Evolutionary conservation across 2,113 vertebrate species (phyloP).

Genomic region (Grallaria varia): DNA sequence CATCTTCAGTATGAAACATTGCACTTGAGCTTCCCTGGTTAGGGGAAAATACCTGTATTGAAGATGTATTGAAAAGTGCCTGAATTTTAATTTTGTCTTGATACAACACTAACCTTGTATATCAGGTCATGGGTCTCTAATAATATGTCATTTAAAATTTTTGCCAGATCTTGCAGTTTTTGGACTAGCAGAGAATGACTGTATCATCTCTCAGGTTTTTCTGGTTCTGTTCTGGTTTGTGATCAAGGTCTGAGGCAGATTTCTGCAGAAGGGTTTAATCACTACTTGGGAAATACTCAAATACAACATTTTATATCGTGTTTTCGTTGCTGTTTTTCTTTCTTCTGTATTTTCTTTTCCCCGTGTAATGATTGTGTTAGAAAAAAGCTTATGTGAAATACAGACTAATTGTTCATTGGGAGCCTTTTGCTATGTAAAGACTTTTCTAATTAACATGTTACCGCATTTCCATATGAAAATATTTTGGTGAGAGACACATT

Average conservation of each 20-base stretch:
- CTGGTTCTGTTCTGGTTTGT: not conserved
- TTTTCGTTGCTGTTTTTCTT: conserved; percentile 19
- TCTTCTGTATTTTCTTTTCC: not conserved
- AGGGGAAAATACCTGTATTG: not conserved
- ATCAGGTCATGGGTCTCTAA: not conserved
- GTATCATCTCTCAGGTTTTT: not conserved
- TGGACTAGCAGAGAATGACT: not conserved
- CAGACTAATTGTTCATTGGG: conserved; percentile 26
- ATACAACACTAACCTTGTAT: not conserved
- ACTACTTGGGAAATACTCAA: not conserved
- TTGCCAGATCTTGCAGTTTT: not conserved
- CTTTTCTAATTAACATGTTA: conserved; percentile 22
- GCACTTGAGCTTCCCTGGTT: not conserved
- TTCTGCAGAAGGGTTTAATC: not conserved
- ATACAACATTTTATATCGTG: not conserved
- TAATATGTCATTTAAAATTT: not conserved
- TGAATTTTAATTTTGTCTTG: not conserved
- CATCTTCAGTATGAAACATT: not conserved
- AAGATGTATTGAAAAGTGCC: not conserved
- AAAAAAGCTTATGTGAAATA: not conserved
- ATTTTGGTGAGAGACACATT: conserved; percentile 12
- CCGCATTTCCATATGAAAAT: conserved; percentile 6
- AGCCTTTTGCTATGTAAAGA: conserved; percentile 16
- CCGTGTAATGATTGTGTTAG: not conserved
- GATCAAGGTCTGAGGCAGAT: not conserved